Base-by-base conservation (phyloP, 2,797 vertebrate species). In the Sciaenops ocellatus region DNA sequence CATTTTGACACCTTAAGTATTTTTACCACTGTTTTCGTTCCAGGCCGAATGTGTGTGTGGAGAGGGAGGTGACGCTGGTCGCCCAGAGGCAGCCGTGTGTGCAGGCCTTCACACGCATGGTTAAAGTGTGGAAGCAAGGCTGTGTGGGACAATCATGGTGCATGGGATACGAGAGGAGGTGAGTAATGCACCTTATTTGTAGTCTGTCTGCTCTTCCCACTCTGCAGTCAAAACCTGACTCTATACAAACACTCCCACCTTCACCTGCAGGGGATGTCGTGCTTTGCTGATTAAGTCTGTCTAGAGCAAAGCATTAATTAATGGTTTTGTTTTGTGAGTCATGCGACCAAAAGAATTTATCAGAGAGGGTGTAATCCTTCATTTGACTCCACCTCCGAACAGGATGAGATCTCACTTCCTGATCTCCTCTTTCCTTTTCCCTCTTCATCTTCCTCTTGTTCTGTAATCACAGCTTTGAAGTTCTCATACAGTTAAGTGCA, bases 41-140 rank as follows among this genome's bases (percentile, higher is more conserved):
- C 92, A 99, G 98, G 98, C 96, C 97, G 0, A 97, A 99, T 0
- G 97, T 99, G 78, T 99, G 98, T 1, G 78, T 90, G 0, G 95
- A 96, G 88, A 95, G 79, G 85, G 93, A 97, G 93, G 92, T 97
- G 91, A 94, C 86, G 1, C 80, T 97, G 48, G 96, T 97, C 54
- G 95, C 95, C 73, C 97, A 92, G 72, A 95, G 89, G 90, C 97
- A 97, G 93, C 98, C 98, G 0, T 97, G 96, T 0, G 92, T 96
- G 79, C 97, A 92, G 85, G 95, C 96, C 57, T 95, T 97, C 85
- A 95, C 93, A 68, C 96, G 93, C 4, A 83, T 93, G 44, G 95
- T 96, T 81, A 95, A 94, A 55, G 94, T 96, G 72, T 98, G 98
- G 98, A 96, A 93, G 86, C 96, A 96, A 6, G 96, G 94, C 90